These are phyloP conservation scores for Hepsetus odoe DNA, from an alignment of 2,113 vertebrate genomes.

Conservation along the genomic window DNA sequence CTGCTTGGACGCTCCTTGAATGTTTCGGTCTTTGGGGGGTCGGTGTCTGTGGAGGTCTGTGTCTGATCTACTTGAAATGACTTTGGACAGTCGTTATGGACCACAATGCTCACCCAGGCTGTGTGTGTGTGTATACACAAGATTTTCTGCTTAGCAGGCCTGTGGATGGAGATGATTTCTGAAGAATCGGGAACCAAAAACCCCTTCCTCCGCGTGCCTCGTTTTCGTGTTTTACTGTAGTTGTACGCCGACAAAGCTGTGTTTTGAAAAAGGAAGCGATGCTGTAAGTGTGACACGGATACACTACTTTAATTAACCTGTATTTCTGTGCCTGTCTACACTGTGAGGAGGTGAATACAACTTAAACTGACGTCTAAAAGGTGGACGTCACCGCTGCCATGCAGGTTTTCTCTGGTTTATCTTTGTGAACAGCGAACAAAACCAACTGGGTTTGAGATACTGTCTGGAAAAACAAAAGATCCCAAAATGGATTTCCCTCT, in stretches of 20 bases:
- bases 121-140: too few relatives aligned
- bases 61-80: too few relatives aligned
- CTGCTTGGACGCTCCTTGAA: too few relatives aligned
- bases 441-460: background rate
- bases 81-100: too few relatives aligned
- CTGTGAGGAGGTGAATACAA: background rate
- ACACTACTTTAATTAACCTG: slow-evolving; percentile 41
- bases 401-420: background rate
- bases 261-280: background rate
- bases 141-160: background rate
- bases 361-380: background rate
- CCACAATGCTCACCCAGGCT: too few relatives aligned
- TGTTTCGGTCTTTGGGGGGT: too few relatives aligned
- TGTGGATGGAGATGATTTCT: too few relatives aligned
- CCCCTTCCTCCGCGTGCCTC: background rate
- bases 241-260: too few relatives aligned
- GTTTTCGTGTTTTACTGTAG: background rate
- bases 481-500: background rate
- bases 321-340: slow-evolving; percentile 10
- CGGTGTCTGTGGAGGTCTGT: too few relatives aligned
- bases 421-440: slow-evolving; percentile 1
- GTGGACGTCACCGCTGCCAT: background rate
- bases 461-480: slow-evolving; percentile 5
- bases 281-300: slow-evolving; percentile 26
- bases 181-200: background rate